Evolutionary conservation across 1,140 invertebrate species (phyloP).

Genomic region (Helicorthomorpha holstii): DNA sequence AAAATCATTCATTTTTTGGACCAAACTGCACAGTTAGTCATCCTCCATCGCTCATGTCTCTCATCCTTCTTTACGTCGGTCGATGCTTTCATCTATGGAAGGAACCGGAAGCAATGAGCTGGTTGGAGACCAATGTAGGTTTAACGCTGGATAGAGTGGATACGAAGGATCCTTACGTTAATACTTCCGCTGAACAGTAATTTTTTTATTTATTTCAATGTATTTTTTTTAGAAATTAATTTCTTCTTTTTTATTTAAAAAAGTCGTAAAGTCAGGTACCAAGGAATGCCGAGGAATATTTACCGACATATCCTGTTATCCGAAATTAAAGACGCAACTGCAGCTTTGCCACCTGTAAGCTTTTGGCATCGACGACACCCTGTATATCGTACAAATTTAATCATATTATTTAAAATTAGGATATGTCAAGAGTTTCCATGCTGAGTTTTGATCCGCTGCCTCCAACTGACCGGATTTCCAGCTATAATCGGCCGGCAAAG

Average conservation of each 20-base stretch:
- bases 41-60: constrained; percentile 43
- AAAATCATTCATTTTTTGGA: constrained; percentile 30
- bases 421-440: constrained; percentile 38
- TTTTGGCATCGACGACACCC: neutral
- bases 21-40: constrained; percentile 28
- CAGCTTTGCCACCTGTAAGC: constrained; percentile 33
- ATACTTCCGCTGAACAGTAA: constrained; percentile 40
- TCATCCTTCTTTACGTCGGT: constrained; percentile 53
- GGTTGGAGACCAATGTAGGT: constrained; percentile 56
- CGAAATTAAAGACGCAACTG: constrained; percentile 51
- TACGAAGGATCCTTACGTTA: constrained; percentile 34
- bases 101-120: constrained; percentile 49
- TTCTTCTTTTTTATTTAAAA: constrained; percentile 8
- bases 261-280: constrained; percentile 38
- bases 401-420: constrained; percentile 24
- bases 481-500: constrained; percentile 40
- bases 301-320: constrained; percentile 61
- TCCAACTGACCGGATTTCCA: constrained; percentile 51
- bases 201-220: constrained; percentile 1
- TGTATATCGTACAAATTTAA: neutral
- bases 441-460: constrained; percentile 66
- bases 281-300: constrained; percentile 51
- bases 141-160: constrained; percentile 45
- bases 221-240: too few species aligned
- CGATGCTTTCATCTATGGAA: constrained; percentile 63